Conservation (phyloP, 2,888 invertebrate genomes). For the Amphipoea oculea region DNA sequence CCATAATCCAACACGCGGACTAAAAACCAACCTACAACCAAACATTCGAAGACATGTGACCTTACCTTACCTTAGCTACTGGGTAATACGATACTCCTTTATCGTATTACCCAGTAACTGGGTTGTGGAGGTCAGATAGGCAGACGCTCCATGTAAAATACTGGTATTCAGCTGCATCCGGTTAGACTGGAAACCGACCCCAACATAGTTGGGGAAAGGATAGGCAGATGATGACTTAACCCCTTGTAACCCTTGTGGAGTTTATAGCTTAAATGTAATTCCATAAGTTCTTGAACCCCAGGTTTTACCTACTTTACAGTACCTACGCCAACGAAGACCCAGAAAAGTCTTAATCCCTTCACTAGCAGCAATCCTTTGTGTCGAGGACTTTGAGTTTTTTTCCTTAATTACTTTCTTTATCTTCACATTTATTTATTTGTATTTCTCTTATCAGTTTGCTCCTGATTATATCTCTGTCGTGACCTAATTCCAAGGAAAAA, state of each 20-base stretch:
- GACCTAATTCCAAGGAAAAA: slow-evolving; percentile 24
- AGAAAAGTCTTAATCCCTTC: background rate
- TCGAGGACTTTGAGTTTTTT: background rate
- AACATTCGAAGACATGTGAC: background rate
- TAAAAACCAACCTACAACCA: background rate
- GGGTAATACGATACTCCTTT: no score
- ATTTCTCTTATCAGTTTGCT: slow-evolving; percentile 33
- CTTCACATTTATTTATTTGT: slow-evolving; percentile 14
- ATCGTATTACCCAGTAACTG: no score
- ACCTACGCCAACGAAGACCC: background rate
- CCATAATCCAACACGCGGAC: background rate
- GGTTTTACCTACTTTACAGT: slow-evolving; percentile 6
- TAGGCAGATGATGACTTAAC: no score
- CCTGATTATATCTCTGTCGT: slow-evolving; percentile 22
- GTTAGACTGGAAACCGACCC: no score
- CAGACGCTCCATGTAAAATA: no score
- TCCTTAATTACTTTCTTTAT: slow-evolving; percentile 40
- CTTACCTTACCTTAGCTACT: no score
- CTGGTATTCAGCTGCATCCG: no score
- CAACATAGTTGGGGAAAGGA: no score
- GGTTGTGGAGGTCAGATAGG: no score
- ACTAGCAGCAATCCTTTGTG: background rate
- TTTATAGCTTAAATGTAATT: background rate
- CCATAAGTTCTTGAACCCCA: background rate
- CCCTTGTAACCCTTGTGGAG: background rate